phyloP scores from a whole-genome alignment of 1,140 invertebrate species.

The Orius laevigatus region DNA sequence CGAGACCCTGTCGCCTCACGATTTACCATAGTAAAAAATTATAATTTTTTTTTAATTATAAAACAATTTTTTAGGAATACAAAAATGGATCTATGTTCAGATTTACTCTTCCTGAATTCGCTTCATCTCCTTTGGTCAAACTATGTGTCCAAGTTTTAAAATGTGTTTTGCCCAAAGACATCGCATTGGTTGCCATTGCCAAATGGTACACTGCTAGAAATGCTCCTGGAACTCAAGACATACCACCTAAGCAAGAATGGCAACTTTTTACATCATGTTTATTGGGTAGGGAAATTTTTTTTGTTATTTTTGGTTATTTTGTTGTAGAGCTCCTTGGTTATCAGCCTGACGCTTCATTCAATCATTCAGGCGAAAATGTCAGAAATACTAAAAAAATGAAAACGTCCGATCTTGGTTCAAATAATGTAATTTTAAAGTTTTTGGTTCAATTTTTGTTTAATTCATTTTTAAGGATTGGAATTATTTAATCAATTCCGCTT shows the following conservation, averaged over 20 bases:
- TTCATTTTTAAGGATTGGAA: slow-evolving; percentile 52
- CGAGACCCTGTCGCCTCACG: slow-evolving; percentile 8
- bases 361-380: slow-evolving; percentile 29
- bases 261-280: slow-evolving; percentile 52
- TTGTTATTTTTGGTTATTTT: slow-evolving; percentile 20
- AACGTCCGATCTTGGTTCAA: slow-evolving; percentile 34
- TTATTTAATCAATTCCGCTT: slow-evolving; percentile 42
- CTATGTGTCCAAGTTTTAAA: slow-evolving; percentile 53
- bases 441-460: slow-evolving; percentile 1
- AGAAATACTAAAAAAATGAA: slow-evolving; percentile 37
- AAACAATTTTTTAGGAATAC: slow-evolving; percentile 18
- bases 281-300: slow-evolving; percentile 28
- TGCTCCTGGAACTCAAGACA: slow-evolving; percentile 65
- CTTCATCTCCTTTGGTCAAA: slow-evolving; percentile 45
- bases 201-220: slow-evolving; percentile 78
- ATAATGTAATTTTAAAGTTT: slow-evolving; percentile 23
- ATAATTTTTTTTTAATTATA: not conserved
- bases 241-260: slow-evolving; percentile 66
- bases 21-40: slow-evolving; percentile 10
- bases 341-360: slow-evolving; percentile 42
- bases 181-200: slow-evolving; percentile 56
- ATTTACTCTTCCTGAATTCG: slow-evolving; percentile 45
- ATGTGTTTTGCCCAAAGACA: slow-evolving; percentile 53
- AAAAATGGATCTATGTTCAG: slow-evolving; percentile 43
- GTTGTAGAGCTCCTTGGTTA: slow-evolving; percentile 43